Base-by-base conservation (phyloP, 64 coral and sea anemone genomes). In the Montipora foliosa region DNA sequence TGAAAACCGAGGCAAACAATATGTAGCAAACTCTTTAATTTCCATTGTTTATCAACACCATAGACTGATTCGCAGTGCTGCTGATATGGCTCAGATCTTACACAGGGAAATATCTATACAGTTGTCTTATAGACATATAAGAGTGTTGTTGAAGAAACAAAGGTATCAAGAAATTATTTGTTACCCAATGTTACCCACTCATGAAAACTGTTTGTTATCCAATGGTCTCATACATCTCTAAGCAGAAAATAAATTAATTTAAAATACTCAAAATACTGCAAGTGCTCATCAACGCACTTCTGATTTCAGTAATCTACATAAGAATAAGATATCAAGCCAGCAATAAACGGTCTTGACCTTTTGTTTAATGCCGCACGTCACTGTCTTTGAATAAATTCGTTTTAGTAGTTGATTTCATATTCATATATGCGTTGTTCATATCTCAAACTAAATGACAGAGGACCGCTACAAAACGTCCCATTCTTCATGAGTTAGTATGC, bases 81-180 rank as follows among this genome's bases (percentile, higher is more conserved):
- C 68, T 71, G 68, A 71, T 9, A 9, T 71, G 68, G 19, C 60
- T 64, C 9, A 64, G 9, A 64, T 64, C 60, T 64, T 19, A 16
- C 60, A 64, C 60, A 64, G 14, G 60, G 14, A 12, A 64, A 7
- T 55, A 5, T 55, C 12, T 64, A 16, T 64, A 64, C 14, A 16
- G 60, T 19, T 64, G 29, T 37, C 29, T 37, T 37, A 37, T 37
- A 37, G 29, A 37, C 77, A 4, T n/a, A 79, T 51, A 79, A 79
- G 77, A 79, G 47, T 79, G 77, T 79, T 79, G 47, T 79, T 79
- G 19, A 79, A 55, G 47, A 79, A 8, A 79, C 77, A 79, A 46
- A 51, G 77, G 77, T 51, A 79, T 79, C 17, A 79, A 79, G 47
- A 79, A 49, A 79, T 45, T 51, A 3, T 51, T 79, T 17, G 45